Percentiles rank a stretch among this genome's conserved stretches.
phyloP scores from a whole-genome alignment of 2,113 vertebrate species.

The Epinephelus fuscoguttatus region DNA sequence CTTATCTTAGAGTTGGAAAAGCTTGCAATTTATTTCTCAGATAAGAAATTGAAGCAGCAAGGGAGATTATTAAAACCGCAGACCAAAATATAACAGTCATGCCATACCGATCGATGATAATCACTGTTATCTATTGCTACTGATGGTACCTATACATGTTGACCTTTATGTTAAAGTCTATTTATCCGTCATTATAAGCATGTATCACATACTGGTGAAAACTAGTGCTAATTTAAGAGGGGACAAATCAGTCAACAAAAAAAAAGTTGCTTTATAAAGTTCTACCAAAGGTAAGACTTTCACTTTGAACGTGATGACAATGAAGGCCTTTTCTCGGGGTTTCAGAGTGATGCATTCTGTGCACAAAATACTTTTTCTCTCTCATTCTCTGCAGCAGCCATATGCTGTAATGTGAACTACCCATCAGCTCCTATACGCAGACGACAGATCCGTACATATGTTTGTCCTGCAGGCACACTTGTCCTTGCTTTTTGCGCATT shows the following conservation, averaged over 20 bases:
- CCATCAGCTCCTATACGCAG: background rate
- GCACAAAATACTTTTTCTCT: background rate
- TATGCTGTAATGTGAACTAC: background rate
- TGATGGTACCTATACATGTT: background rate
- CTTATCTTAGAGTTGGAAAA: background rate
- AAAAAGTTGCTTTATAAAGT: background rate
- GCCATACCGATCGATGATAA: background rate
- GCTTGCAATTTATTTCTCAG: slow-evolving; percentile 11
- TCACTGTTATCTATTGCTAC: background rate
- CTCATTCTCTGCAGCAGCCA: background rate
- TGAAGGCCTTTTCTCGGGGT: background rate
- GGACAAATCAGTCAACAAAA: background rate
- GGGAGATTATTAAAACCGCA: slow-evolving; percentile 1
- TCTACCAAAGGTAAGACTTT: background rate
- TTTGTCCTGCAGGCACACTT: slow-evolving; percentile 21
- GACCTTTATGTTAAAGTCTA: background rate
- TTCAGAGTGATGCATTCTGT: background rate
- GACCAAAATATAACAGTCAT: background rate
- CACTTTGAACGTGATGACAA: background rate
- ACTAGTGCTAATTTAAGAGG: too few relatives aligned
- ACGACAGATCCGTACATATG: slow-evolving; percentile 8
- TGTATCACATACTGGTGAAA: background rate
- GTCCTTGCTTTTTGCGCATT: slow-evolving; percentile 7
- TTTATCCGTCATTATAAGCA: background rate
- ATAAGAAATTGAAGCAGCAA: background rate